Evolutionary conservation across 2,888 invertebrate genomes (phyloP), one percentile per base, ranked within the genome.

Genomic region (Tenthredo amoena): DNA sequence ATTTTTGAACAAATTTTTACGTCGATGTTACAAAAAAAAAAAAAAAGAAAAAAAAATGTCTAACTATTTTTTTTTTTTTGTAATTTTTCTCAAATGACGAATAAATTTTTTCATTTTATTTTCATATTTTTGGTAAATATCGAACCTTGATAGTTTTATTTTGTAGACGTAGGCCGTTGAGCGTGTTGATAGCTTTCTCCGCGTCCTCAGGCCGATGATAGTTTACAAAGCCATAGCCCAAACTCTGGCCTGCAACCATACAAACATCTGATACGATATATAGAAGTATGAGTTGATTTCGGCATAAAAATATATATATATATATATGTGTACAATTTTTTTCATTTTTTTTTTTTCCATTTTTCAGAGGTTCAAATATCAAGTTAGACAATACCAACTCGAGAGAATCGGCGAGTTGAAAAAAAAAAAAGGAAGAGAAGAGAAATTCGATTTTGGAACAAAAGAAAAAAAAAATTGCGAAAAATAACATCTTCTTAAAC

Each of bases 201-300:
- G 99, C 99, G 94, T 99, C 99, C 94, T 99, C 99, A 84, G 98
- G 96, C 89, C 98, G 96, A 94, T 98, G 98, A 95, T 99, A 99
- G 95, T 99, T 99, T 92, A 99, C 99, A 95, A 99, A 99, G 90
- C 99, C 99, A 95, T 99, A 99, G 91, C 99, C 99, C 92, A 99
- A 96, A 95, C 99, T 99, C 95, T 99, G 99, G 91, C 99, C 99
- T 96, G 91, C 84, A 92, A 91, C 84, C 77, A 85, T 85, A 85
- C 83, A 83, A 83, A 83, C 68, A 83, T 83, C 83, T 83, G 83
- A 83, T 83, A 83, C 83, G 83, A 71, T 83, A 68, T 83, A 68
- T 83, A 83, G 83, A 83, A 83, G 83, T 83, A 83, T 83, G 83
- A 83, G 83, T 83, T 83, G 83, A 50, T 83, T 68, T 65, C 68